phyloP scores from a whole-genome alignment of 1,140 invertebrate species.

The Sinonovacula constricta region DNA sequence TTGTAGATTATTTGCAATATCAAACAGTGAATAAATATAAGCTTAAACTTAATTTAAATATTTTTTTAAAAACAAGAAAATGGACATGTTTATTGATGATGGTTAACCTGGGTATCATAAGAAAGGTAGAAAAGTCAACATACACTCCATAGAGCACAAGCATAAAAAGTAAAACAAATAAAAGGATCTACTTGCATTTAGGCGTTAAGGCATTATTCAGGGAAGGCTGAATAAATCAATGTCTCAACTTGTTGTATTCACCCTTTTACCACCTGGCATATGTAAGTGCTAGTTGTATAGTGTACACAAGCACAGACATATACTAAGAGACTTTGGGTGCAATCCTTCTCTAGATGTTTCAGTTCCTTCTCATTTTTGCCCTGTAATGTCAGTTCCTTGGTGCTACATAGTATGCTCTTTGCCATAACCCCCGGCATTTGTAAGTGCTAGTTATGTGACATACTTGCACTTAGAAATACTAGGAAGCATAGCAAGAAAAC shows the following conservation, averaged over 20 bases:
- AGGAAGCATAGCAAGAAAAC: slow-evolving; percentile 11
- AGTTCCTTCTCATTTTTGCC: not conserved
- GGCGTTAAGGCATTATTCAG: no score
- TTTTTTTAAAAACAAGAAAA: no score
- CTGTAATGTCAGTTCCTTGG: not conserved
- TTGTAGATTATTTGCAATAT: no score
- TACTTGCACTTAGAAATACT: slow-evolving; percentile 47
- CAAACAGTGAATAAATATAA: no score
- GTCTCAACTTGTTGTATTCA: not conserved
- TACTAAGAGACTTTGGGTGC: slow-evolving; percentile 39
- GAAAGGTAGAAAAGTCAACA: no score
- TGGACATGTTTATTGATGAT: no score
- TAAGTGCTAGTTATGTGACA: slow-evolving; percentile 54
- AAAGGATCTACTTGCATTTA: no score
- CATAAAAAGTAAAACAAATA: no score
- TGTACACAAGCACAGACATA: slow-evolving; percentile 53
- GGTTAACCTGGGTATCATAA: no score
- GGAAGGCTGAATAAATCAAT: no score
- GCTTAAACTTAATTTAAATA: no score
- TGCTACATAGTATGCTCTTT: not conserved
- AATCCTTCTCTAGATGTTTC: not conserved
- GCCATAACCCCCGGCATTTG: slow-evolving; percentile 54
- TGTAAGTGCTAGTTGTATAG: slow-evolving; percentile 60
- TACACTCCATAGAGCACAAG: no score
- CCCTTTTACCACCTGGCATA: slow-evolving; percentile 54